Conservation (phyloP, 2,797 vertebrate genomes). For the Stomatorhinus walkeri region DNA sequence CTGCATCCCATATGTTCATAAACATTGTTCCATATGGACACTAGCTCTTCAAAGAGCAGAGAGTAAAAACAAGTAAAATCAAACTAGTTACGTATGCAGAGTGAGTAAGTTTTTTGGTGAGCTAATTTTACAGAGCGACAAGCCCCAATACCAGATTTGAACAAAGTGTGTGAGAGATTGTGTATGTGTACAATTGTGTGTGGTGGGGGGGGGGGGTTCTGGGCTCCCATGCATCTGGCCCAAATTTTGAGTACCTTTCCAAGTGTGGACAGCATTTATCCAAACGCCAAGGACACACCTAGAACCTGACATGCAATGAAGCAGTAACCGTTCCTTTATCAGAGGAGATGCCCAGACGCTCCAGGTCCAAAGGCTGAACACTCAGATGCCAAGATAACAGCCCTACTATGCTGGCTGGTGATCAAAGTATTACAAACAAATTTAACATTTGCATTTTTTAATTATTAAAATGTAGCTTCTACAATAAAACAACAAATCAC, state of each 20-base stretch:
- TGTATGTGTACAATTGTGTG: neutral
- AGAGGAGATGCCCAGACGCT: neutral
- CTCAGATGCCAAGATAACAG: neutral
- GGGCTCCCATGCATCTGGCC: neutral
- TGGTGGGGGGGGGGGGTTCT: neutral
- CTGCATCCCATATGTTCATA: neutral
- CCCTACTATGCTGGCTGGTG: neutral
- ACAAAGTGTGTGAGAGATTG: neutral
- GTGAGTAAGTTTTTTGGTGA: neutral
- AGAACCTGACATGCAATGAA: neutral
- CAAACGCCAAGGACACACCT: neutral
- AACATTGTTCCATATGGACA: neutral
- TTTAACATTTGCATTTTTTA: neutral
- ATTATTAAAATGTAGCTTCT: neutral
- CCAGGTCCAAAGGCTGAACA: neutral
- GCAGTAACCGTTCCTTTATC: neutral
- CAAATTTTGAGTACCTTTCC: neutral
- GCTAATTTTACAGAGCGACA: neutral
- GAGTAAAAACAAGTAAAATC: neutral
- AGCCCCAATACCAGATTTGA: neutral
- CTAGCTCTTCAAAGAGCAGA: neutral
- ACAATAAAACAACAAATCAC: neutral
- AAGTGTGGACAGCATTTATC: neutral
- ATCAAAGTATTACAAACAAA: neutral
- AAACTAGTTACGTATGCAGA: neutral